Base-by-base conservation (phyloP, 1,140 invertebrate species). In the Pissodes strobi region DNA sequence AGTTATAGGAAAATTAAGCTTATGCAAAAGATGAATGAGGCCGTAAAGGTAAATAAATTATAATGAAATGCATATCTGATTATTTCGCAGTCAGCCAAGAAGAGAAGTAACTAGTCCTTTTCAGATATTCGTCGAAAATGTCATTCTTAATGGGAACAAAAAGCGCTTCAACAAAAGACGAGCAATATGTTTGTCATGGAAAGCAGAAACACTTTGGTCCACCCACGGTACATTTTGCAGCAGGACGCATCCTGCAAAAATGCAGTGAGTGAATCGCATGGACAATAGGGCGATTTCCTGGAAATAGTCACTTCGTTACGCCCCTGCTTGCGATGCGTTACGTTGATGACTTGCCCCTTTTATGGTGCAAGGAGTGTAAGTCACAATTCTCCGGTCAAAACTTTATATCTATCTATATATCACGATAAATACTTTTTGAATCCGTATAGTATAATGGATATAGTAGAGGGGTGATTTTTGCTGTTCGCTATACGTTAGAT, bases 261-360 rank as follows among this genome's bases (percentile, higher is more conserved):
- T 17, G 43, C 43, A 59, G 18, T 19, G 57, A 30, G 45, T 59
- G 43, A 59, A 59, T 59, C 57, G 38, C 57, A 49, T 19, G 10
- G 41, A 59, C 30, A 23, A 59, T 59, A 17, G 34, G 57, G 45
- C 45, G 43, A 59, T 59, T 59, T 59, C 57, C 57, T 49, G 57
- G 37, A 59, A 59, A 59, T 13, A 15, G 57, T 59, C 57, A 48
- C 43, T 38, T 34, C 39, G 52, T 59, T 46, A 37, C 45, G 9
- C 57, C 57, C 57, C 41, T 22, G 21, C 45, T 17, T 22, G 41
- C n/a, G 45, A 46, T 59, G 57, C 45, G 27, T 48, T 59, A 46
- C 23, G 43, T 18, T 37, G 49, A 37, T 46, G 39, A 58, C 55
- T 58, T 46, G 43, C 39, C 21, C 52, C 43, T 38, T 59, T 59